Evolutionary conservation across 2,113 vertebrate species (phyloP), one percentile per base, ranked within the genome.

Genomic region (Nothobranchius kuhntae): DNA sequence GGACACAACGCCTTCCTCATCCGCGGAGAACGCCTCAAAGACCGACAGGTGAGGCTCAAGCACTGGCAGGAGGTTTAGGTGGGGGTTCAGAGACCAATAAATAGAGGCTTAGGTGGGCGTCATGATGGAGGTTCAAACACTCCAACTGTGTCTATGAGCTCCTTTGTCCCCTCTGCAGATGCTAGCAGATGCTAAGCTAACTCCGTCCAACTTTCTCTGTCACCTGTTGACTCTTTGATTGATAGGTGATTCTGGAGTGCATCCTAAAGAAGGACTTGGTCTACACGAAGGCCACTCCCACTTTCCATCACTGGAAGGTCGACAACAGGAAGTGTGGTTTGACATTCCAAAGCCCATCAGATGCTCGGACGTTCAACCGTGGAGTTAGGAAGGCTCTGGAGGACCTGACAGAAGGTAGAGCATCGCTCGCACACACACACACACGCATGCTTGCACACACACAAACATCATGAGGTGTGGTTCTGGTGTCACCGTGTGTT

Each of bases 241-340:
- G n/a, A 7, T 40, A 99, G 97, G 95, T 96, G 91, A 95, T 98
- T 66, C 88, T 99, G 86, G 95, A 98, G 86, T 98, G 96, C 91
- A 95, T 94, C 84, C 86, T 99, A 63, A 96, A 96, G 91, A 99
- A 98, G 86, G 96, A 99, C 75, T 92, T 99, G 91, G 93, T 96
- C 73, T 99, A 99, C 91, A 98, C 94, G 0, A 99, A 99, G 93
- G 96, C 96, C 69, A 99, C 96, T 11, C 97, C 97, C 30, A 99
- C 95, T 0, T 99, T 99, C 91, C 97, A 99, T 86, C 97, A 99
- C 75, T 99, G 97, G 97, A 95, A 93, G 82, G 95, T 99, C 12
- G 97, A 98, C 93, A 95, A 96, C 84, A 95, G 86, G 40, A 98
- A 95, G 91, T 99, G 97, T 0, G 97, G 97, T 52, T 93, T 99